Conservation (phyloP, 2,797 vertebrate species). For the Tauraco hartlaubi region DNA sequence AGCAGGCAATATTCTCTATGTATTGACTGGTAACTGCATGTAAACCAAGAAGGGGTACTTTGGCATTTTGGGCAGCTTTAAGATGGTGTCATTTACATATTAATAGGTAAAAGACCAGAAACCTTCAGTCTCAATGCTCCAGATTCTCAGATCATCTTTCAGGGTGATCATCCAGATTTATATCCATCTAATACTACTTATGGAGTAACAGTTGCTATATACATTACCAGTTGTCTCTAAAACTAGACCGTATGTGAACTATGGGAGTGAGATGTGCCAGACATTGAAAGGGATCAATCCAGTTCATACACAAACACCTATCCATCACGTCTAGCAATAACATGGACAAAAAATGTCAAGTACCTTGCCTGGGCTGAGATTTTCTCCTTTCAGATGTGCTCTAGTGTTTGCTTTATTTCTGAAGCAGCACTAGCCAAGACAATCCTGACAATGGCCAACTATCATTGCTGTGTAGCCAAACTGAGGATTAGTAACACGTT, state of each 20-base stretch:
- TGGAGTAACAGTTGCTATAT: neutral
- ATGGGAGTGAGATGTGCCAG: neutral
- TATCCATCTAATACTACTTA: neutral
- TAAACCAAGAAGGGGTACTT: neutral
- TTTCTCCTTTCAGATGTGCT: neutral
- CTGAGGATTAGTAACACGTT: slow-evolving; percentile 4
- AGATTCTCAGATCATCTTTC: neutral
- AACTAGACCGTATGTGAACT: neutral
- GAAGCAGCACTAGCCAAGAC: neutral
- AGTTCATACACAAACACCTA: neutral
- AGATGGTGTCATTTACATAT: neutral
- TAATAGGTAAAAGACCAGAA: neutral
- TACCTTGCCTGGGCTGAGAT: neutral
- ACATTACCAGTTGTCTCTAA: neutral
- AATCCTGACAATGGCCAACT: neutral
- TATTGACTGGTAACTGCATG: neutral
- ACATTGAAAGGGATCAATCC: neutral
- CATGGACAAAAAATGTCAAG: neutral
- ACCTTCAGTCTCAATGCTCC: neutral
- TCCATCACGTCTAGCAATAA: neutral
- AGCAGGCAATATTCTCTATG: neutral
- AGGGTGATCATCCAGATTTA: neutral
- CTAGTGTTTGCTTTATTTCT: neutral
- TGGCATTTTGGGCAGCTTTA: neutral
- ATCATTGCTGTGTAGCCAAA: slow-evolving; percentile 14